Percentiles rank a stretch among this genome's conserved stretches.
These are phyloP conservation scores for Nymphalis io DNA, from an alignment of 1,140 invertebrate genomes.

Conservation along the genomic window DNA sequence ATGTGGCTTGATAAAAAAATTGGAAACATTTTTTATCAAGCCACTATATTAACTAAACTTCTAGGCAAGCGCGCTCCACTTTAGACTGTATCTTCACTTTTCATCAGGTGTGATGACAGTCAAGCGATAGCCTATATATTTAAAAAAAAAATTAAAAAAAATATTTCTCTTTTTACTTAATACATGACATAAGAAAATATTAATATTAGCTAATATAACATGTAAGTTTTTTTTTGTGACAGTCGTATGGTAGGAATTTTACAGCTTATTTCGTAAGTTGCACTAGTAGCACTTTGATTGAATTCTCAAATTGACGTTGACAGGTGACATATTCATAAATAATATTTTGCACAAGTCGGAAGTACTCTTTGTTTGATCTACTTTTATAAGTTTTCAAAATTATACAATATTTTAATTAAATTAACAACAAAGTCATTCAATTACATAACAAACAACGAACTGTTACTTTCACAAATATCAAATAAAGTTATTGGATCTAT, in stretches of 20 bases:
- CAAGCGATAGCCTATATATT: too few species aligned
- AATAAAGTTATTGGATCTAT: neutral
- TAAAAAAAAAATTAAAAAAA: too few species aligned
- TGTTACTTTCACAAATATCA: neutral
- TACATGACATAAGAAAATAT: too few species aligned
- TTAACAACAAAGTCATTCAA: neutral
- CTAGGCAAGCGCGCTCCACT: too few species aligned
- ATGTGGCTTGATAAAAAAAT: too few species aligned
- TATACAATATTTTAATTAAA: neutral
- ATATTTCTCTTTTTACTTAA: too few species aligned
- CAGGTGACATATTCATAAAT: neutral
- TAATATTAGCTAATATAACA: too few species aligned
- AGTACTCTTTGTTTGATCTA: conserved; percentile 6
- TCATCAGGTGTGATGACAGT: too few species aligned
- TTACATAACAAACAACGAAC: neutral
- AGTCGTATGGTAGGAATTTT: neutral
- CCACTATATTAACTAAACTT: too few species aligned
- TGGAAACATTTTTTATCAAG: too few species aligned
- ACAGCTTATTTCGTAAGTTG: neutral
- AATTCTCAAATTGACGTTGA: neutral
- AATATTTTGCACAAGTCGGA: conserved; percentile 1
- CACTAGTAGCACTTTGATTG: neutral
- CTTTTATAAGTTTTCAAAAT: conserved; percentile 1
- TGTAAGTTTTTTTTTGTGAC: too few species aligned
- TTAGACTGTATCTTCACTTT: too few species aligned